Evolutionary conservation across 1,140 invertebrate genomes (phyloP).

Genomic region (Drosophila santomea): DNA sequence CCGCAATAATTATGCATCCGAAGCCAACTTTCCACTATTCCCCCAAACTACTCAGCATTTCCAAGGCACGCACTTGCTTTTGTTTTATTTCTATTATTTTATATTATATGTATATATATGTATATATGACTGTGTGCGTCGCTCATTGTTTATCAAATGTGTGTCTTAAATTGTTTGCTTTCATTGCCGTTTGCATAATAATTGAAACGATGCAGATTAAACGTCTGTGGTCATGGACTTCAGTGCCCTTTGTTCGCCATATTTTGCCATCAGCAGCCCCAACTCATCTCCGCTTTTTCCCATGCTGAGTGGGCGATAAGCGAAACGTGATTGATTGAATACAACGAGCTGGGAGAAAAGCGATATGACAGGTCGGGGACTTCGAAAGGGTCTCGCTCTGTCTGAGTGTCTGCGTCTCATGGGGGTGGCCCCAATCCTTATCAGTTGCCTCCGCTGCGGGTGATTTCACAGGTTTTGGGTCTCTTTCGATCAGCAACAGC

Average conservation of each 20-base stretch:
- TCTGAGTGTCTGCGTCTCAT: constrained; percentile 2
- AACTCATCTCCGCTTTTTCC: neutral
- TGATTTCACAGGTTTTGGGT: constrained; percentile 23
- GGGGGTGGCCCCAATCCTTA: constrained; percentile 25
- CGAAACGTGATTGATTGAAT: constrained; percentile 67
- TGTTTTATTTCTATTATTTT: constrained; percentile 28
- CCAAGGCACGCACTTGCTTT: constrained; percentile 66
- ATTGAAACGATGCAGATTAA: constrained; percentile 33
- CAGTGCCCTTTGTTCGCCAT: constrained; percentile 34
- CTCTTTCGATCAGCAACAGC: constrained; percentile 1
- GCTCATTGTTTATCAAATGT: constrained; percentile 58
- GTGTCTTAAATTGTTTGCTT: constrained; percentile 38
- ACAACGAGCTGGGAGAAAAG: constrained; percentile 16
- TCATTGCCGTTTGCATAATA: constrained; percentile 49
- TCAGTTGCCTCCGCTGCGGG: constrained; percentile 23
- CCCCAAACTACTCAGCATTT: constrained; percentile 38
- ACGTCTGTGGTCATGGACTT: constrained; percentile 53
- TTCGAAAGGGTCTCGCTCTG: neutral
- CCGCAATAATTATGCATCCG: constrained; percentile 62
- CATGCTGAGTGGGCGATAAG: constrained; percentile 26
- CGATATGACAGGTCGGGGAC: constrained; percentile 37
- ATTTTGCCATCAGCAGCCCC: constrained; percentile 21
- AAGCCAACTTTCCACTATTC: constrained; percentile 73
- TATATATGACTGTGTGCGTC: neutral
- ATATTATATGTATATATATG: too few relatives aligned